These are phyloP conservation scores for Percopsis transmontana DNA, from an alignment of 2,113 vertebrate species.

Conservation along the genomic window DNA sequence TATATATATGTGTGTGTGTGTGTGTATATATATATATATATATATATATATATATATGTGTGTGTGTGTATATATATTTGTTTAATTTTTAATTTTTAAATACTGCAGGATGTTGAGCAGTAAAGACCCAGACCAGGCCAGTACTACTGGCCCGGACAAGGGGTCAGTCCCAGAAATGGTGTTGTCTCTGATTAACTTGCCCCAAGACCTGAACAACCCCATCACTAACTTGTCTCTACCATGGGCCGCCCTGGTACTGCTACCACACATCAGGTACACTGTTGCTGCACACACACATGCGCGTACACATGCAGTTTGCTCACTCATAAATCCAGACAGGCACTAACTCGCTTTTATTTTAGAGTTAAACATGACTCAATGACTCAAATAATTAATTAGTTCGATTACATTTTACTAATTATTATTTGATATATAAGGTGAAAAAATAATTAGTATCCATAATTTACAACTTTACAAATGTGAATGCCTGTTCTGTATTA, in stretches of 20 bases:
- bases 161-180: constrained; percentile 80
- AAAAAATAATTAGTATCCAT: too few species aligned
- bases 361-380: too few species aligned
- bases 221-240: constrained; percentile 79
- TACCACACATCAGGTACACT: constrained; percentile 90
- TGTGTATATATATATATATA: not conserved
- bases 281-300: not conserved
- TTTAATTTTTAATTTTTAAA: too few species aligned
- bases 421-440: too few species aligned
- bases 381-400: too few species aligned
- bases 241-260: constrained; percentile 89
- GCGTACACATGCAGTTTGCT: not conserved
- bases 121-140: constrained; percentile 47
- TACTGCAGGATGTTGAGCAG: constrained; percentile 25
- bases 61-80: not conserved
- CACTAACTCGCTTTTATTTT: not conserved
- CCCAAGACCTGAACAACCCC: constrained; percentile 60
- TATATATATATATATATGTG: not conserved
- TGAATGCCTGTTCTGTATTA: too few species aligned
- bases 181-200: constrained; percentile 78
- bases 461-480: too few species aligned
- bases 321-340: not conserved
- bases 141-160: constrained; percentile 36
- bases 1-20: not conserved
- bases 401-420: too few species aligned